Base-by-base conservation (phyloP, 2,113 vertebrate species). In the Grammomys surdaster region DNA sequence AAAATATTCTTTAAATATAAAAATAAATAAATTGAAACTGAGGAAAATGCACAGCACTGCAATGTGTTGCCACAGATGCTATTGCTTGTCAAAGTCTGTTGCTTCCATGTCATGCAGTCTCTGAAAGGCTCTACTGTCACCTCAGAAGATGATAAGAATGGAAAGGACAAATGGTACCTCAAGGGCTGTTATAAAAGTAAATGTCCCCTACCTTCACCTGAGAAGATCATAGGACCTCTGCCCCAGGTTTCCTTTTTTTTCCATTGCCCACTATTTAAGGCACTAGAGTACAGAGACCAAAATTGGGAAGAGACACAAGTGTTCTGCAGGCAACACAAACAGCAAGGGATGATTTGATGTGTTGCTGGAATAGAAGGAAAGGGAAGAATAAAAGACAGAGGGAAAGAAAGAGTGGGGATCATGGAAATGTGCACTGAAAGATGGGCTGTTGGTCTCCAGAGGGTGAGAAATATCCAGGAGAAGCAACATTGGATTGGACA, bases 301-400 rank as follows among this genome's bases (percentile, higher is more conserved):
- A 93, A 51, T 0, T 7, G 0, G 31, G 17, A 9, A 58, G 10
- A 40, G 17, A 48, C 31, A 56, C 63, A 11, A 51, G 7, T 1
- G 73, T 4, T 4, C 22, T 22, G 36, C 2, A 63, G 58, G 40
- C 5, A 58, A 31, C 20, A 69, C 51, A 78, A 17, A 76, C 28
- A 22, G 72, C 12, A 69, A 65, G 7, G 10, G 8, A 22, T 22
- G 9, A 12, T 28, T 0, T 5, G 8, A 3, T 20, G 40, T 65
- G 43, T 67, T 3, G 8, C 0, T 78, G 60, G 20, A 4, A 1
- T 24, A 12, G 43, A 87, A 77, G 43, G 56, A 60, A 58, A 72
- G 20, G 26, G 60, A 60, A 46, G n/a, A 65, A 3, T 3, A n/a
- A 17, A 93, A 40, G 11, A 3, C 10, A 63, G 24, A 51, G 13